Conservation (phyloP, 1,140 invertebrate species). For the Tetramorium parvispinum region DNA sequence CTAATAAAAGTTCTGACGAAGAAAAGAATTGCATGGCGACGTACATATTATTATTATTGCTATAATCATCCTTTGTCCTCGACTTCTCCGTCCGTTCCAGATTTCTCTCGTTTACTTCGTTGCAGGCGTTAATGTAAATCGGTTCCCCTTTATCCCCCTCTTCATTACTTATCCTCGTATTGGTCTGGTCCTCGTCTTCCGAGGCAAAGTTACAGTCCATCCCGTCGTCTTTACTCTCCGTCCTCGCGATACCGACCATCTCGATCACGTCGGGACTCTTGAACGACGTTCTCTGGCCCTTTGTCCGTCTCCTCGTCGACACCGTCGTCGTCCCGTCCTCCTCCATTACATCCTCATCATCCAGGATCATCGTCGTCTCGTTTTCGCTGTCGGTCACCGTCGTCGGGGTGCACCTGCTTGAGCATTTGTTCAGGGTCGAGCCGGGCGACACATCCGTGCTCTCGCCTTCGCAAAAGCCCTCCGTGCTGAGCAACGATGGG, state of each 20-base stretch:
- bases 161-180: background rate
- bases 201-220: constrained; percentile 83
- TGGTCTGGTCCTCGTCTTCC: constrained; percentile 78
- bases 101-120: constrained; percentile 76
- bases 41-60: constrained; percentile 74
- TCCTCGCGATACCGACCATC: constrained; percentile 71
- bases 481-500: constrained; percentile 82
- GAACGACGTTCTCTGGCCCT: constrained; percentile 40
- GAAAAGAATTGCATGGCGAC: constrained; percentile 29
- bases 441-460: constrained; percentile 81
- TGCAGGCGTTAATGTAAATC: constrained; percentile 81
- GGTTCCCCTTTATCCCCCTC: constrained; percentile 74
- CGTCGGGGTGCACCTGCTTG: constrained; percentile 76
- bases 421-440: constrained; percentile 80
- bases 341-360: constrained; percentile 45
- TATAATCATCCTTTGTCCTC: constrained; percentile 61
- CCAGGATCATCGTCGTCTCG: constrained; percentile 71
- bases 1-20: background rate
- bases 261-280: constrained; percentile 41
- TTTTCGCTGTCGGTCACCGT: constrained; percentile 76
- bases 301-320: constrained; percentile 53
- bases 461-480: constrained; percentile 84
- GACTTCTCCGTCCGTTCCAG: constrained; percentile 32
- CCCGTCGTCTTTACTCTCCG: constrained; percentile 82
- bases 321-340: constrained; percentile 46